Conservation (phyloP, 2,113 vertebrate species). For the Limanda limanda region DNA sequence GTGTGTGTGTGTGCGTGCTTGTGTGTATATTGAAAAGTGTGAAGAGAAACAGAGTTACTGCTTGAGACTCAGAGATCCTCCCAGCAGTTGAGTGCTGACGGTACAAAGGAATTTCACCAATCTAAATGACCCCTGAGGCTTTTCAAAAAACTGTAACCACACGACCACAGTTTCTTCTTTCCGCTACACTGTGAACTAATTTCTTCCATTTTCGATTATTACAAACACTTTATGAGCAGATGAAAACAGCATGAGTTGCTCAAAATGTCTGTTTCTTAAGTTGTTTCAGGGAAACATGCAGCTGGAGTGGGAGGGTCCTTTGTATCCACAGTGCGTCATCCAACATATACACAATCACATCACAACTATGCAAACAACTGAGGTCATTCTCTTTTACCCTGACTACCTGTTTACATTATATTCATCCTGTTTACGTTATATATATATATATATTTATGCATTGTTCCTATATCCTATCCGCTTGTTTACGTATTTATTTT, state of each 20-base stretch:
- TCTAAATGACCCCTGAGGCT: background rate
- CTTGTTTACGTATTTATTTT: background rate
- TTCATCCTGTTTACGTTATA: background rate
- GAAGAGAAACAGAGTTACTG: background rate
- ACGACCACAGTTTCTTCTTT: background rate
- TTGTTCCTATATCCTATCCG: background rate
- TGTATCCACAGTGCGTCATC: background rate
- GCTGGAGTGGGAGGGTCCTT: background rate
- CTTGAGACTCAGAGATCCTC: background rate
- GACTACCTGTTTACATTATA: background rate
- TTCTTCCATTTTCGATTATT: background rate
- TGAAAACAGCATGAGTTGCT: background rate
- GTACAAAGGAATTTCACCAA: background rate
- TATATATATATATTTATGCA: background rate
- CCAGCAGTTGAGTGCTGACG: too few species aligned
- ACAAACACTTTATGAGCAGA: background rate
- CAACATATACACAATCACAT: background rate
- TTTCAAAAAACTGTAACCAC: background rate
- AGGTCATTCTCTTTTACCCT: background rate
- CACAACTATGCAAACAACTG: background rate
- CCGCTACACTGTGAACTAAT: background rate
- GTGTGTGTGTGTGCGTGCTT: too few species aligned
- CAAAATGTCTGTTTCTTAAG: background rate
- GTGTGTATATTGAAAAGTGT: background rate
- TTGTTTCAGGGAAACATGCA: too few species aligned